Base-by-base conservation (phyloP, 2,888 invertebrate genomes). In the Sphaerophoria rueppellii region DNA sequence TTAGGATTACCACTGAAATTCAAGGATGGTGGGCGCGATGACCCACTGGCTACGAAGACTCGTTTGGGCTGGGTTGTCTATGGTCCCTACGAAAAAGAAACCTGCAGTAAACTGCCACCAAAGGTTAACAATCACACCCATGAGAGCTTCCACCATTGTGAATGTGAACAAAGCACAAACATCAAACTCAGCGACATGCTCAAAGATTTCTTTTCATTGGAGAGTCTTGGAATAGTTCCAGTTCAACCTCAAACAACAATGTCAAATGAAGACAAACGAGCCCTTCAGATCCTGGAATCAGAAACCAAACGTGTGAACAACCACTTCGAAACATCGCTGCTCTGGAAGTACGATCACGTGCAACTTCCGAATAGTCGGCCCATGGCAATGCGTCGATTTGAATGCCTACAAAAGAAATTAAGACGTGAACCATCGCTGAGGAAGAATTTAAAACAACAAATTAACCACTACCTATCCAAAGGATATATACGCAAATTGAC, bases 311-410 rank as follows among this genome's bases (percentile, higher is more conserved):
- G 24, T 24, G 58, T 37, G 6, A 16, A 11, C 37, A 37, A 58
- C 37, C 58, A 16, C 37, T 37, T 58, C 7, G 14, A 58, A 58
- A 7, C n/a, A 58, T 16, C 58, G 4, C 5, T 58, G 24, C 24
- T 58, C 9, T 37, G 58, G 58, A 58, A 58, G 34, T 58, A 35
- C 7, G 58, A 58, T 5, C 24, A 60, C 14, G 40, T 69, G 1
- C 50, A 55, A 2, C 24, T 82, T 35, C 67, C 61, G 2, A 32
- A 77, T 6, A 88, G 81, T 37, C 76, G 72, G 16, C 2, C 52
- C 37, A 87, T 83, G 74, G 88, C 87, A 7, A 63, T 60, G 11
- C 73, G 70, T 54, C 60, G 87, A 34, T 50, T 87, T 16, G 11
- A 70, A 40, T 67, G 69, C n/a, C 40, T 87, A 7, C 87, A 88